Conservation (phyloP, 2,113 vertebrate species). For the Lophotis ruficrista region DNA sequence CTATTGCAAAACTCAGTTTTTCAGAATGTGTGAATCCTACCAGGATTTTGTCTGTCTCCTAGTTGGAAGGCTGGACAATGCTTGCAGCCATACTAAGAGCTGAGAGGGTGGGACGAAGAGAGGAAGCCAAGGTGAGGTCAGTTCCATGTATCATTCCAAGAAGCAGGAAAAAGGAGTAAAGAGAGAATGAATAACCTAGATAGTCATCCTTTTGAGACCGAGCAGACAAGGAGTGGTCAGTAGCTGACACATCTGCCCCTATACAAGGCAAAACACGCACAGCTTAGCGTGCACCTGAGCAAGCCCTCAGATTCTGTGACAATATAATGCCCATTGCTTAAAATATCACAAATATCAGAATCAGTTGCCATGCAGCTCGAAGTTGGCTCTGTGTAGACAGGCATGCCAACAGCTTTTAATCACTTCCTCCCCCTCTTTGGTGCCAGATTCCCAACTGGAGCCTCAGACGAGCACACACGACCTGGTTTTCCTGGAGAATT, state of each 20-base stretch:
- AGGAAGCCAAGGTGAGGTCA: not conserved
- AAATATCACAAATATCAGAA: not conserved
- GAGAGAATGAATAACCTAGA: not conserved
- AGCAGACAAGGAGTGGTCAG: not conserved
- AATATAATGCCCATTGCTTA: not conserved
- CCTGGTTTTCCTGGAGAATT: not conserved
- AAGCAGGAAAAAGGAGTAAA: not conserved
- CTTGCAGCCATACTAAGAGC: not conserved
- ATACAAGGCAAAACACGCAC: not conserved
- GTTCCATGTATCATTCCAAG: not conserved
- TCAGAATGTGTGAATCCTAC: not conserved
- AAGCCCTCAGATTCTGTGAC: not conserved
- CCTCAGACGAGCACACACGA: not conserved
- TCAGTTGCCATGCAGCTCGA: not conserved
- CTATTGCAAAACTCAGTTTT: conserved; percentile 25
- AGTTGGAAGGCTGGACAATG: not conserved
- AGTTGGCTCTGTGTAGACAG: not conserved
- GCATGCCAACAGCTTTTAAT: not conserved
- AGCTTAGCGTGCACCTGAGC: not conserved
- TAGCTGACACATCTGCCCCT: not conserved
- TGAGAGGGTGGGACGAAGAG: not conserved
- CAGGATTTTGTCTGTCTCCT: not conserved
- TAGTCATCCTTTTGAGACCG: not conserved
- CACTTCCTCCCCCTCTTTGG: not conserved
- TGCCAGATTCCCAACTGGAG: not conserved